Evolutionary conservation across 2,797 vertebrate genomes (phyloP).

Genomic region (Sylvilagus floridanus): DNA sequence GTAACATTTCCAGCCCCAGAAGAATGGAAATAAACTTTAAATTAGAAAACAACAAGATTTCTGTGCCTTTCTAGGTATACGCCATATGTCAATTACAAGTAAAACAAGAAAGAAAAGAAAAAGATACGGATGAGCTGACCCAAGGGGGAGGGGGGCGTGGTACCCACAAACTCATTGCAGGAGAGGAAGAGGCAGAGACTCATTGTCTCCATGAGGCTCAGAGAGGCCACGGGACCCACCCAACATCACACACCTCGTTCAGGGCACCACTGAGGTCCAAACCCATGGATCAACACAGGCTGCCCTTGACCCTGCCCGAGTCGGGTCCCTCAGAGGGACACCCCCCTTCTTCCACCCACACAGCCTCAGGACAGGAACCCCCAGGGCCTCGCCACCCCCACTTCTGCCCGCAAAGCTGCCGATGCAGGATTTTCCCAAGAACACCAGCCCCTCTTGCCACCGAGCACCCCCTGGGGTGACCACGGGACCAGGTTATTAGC

Average conservation of each 20-base stretch:
- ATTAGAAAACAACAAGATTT: conserved; percentile 31
- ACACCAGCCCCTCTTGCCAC: not conserved
- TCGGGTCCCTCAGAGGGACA: not conserved
- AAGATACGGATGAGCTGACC: not conserved
- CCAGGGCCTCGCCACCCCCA: rapidly evolving
- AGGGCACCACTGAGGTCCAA: not conserved
- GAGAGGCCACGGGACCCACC: not conserved
- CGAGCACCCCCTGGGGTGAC: not conserved
- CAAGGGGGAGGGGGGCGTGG: not conserved
- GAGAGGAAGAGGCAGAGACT: not conserved
- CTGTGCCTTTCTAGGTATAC: not conserved
- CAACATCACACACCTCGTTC: not conserved
- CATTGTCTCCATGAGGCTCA: not conserved
- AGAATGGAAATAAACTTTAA: conserved; percentile 64
- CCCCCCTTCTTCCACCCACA: too few relatives aligned
- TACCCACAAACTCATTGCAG: not conserved
- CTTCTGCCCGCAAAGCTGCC: not conserved
- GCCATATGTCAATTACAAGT: conserved; percentile 26
- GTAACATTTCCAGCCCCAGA: not conserved
- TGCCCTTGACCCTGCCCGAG: rapidly evolving
- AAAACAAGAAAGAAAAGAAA: not conserved
- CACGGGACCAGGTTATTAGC: not conserved
- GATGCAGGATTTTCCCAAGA: not conserved
- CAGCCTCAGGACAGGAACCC: not conserved
- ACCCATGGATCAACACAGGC: rapidly evolving